phyloP scores from a whole-genome alignment of 2,888 invertebrate genomes.

The Tridacna gigas region DNA sequence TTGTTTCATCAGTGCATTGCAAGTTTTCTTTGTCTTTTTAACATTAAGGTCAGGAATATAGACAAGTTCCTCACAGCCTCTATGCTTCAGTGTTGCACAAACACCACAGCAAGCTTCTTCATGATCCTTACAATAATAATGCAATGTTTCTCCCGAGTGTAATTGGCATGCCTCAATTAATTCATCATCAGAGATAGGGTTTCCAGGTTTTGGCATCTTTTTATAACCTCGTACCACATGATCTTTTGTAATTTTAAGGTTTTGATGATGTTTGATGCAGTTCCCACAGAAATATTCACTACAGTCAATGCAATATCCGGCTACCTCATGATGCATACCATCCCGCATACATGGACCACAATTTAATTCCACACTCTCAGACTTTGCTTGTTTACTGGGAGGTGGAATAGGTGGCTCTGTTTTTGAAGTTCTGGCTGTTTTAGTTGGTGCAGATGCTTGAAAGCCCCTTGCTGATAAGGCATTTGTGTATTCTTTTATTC shows the following conservation, averaged over 20 bases:
- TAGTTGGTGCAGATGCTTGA: conserved; percentile 15
- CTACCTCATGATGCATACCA: conserved; percentile 52
- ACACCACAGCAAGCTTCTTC: conserved; percentile 57
- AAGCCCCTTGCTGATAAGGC: conserved; percentile 32
- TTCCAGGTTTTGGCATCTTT: conserved; percentile 57
- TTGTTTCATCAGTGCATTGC: conserved; percentile 46
- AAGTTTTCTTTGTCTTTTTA: conserved; percentile 56
- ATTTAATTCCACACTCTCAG: conserved; percentile 55
- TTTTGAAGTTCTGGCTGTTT: conserved; percentile 1
- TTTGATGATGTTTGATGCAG: conserved; percentile 63
- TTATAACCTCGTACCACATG: conserved; percentile 53
- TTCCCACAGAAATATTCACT: conserved; percentile 61
- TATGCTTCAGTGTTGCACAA: conserved; percentile 59
- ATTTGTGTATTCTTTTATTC: conserved; percentile 47
- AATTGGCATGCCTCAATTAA: conserved; percentile 45
- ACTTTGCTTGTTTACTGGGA: conserved; percentile 38
- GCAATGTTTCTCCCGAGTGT: conserved; percentile 48
- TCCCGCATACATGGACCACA: conserved; percentile 61
- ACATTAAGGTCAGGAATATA: conserved; percentile 61
- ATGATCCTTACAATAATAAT: conserved; percentile 58
- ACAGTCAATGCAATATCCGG: conserved; percentile 60
- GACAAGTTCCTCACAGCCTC: conserved; percentile 45
- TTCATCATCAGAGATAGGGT: conserved; percentile 44
- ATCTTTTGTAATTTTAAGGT: conserved; percentile 61
- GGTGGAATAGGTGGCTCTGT: neutral